Evolutionary conservation across 1,140 invertebrate species (phyloP).

Genomic region (Wasmannia auropunctata): DNA sequence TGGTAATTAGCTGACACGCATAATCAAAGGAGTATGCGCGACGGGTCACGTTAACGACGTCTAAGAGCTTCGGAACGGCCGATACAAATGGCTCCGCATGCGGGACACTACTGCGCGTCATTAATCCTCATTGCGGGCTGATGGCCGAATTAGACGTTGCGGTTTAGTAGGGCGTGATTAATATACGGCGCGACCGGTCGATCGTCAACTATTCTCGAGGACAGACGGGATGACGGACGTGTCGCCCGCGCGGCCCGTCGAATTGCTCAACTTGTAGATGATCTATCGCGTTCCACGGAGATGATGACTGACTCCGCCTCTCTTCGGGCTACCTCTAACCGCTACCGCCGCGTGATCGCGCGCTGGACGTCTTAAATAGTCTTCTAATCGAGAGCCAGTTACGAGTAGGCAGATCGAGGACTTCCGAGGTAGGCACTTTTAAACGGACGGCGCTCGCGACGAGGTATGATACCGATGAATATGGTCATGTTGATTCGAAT

Average conservation of each 20-base stretch:
- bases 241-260: slow-evolving; percentile 53
- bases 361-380: slow-evolving; percentile 26
- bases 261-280: slow-evolving; percentile 21
- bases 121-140: slow-evolving; percentile 82
- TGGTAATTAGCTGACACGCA: slow-evolving; percentile 70
- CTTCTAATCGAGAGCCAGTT: slow-evolving; percentile 11
- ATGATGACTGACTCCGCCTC: background rate
- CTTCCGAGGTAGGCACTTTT: background rate
- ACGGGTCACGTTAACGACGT: slow-evolving; percentile 67
- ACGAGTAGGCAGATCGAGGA: background rate
- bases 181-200: slow-evolving; percentile 68
- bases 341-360: background rate
- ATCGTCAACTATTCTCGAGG: slow-evolving; percentile 63
- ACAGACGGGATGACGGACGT: slow-evolving; percentile 73
- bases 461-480: background rate
- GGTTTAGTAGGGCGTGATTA: slow-evolving; percentile 74
- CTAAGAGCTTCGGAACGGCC: slow-evolving; percentile 68
- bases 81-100: slow-evolving; percentile 77
- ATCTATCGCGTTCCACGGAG: slow-evolving; percentile 45
- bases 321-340: background rate
- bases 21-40: slow-evolving; percentile 68
- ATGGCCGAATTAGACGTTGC: slow-evolving; percentile 78
- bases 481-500: slow-evolving; percentile 12
- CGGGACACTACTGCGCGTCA: slow-evolving; percentile 75
- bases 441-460: background rate